These are phyloP conservation scores for Ypsolopha sequella DNA, from an alignment of 2,888 invertebrate genomes.

Conservation along the genomic window DNA sequence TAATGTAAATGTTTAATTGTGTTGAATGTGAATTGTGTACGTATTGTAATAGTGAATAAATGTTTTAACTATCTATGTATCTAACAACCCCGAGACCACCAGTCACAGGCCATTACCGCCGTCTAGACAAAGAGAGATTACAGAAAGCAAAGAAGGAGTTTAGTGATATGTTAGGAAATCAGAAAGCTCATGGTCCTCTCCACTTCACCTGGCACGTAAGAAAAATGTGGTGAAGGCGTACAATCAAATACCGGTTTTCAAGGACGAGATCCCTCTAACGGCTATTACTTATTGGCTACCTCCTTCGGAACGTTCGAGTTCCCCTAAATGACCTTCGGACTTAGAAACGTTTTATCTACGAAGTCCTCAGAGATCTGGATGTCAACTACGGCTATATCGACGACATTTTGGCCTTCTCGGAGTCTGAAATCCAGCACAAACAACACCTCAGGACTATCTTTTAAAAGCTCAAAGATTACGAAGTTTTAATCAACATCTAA, in stretches of 20 bases:
- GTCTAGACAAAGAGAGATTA: too few species aligned
- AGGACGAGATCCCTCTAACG: constrained; percentile 25
- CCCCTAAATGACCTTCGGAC: constrained; percentile 25
- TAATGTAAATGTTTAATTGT: too few species aligned
- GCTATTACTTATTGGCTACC: constrained; percentile 22
- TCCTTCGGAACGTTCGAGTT: constrained; percentile 28
- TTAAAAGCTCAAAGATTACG: constrained; percentile 5
- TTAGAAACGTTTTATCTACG: constrained; percentile 36
- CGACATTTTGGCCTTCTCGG: constrained; percentile 17
- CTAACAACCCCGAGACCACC: too few species aligned
- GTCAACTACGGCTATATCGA: constrained; percentile 29
- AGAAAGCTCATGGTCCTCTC: constrained; percentile 9
- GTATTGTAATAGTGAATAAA: too few species aligned
- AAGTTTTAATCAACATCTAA: background rate
- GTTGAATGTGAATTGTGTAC: too few species aligned
- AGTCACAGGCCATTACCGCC: too few species aligned
- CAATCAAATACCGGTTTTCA: constrained; percentile 29
- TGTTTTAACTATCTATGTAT: too few species aligned
- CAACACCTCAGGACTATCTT: constrained; percentile 18
- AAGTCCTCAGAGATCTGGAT: constrained; percentile 19
- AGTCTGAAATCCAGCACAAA: constrained; percentile 13
- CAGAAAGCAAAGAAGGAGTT: constrained; percentile 7
- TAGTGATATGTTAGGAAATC: too few species aligned
- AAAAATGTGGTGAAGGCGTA: constrained; percentile 21
- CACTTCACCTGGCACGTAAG: constrained; percentile 9